Evolutionary conservation across 1,140 invertebrate species (phyloP).

Genomic region (Bilobella aurantiaca): DNA sequence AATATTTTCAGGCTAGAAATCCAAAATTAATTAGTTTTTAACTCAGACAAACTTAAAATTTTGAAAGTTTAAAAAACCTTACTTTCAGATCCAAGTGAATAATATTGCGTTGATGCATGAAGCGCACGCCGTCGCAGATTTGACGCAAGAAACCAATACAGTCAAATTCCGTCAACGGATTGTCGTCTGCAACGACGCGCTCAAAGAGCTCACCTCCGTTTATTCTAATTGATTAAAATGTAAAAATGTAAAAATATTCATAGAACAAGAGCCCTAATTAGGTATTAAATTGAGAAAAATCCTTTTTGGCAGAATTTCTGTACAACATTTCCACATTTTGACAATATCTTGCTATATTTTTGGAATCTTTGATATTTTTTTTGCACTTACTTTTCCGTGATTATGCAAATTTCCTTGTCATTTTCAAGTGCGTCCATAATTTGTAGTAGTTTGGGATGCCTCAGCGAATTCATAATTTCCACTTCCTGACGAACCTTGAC

Average conservation of each 20-base stretch:
- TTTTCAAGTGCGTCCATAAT: slow-evolving; percentile 77
- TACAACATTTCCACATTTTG: too few relatives aligned
- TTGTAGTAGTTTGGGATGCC: slow-evolving; percentile 80
- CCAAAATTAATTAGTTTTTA: slow-evolving; percentile 18
- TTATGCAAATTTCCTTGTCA: slow-evolving; percentile 73
- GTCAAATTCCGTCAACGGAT: slow-evolving; percentile 78
- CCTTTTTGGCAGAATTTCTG: too few relatives aligned
- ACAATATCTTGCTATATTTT: too few relatives aligned
- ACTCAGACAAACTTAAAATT: slow-evolving; percentile 6
- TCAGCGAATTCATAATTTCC: slow-evolving; percentile 76
- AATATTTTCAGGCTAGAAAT: slow-evolving; percentile 72
- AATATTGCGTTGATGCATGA: slow-evolving; percentile 74
- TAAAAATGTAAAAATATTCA: not conserved
- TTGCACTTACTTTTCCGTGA: slow-evolving; percentile 85
- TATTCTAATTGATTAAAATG: slow-evolving; percentile 50
- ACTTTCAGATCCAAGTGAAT: slow-evolving; percentile 83
- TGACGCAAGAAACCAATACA: slow-evolving; percentile 83
- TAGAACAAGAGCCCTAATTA: too few relatives aligned
- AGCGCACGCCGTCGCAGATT: slow-evolving; percentile 79
- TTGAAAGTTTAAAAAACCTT: slow-evolving; percentile 16
- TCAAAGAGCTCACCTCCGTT: slow-evolving; percentile 87
- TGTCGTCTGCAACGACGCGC: slow-evolving; percentile 79
- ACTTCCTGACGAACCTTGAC: slow-evolving; percentile 82
- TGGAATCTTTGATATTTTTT: too few relatives aligned
- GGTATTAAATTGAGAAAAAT: too few relatives aligned